Evolutionary conservation across 2,797 vertebrate species (phyloP).

Genomic region (Phoxinus dragarum): DNA sequence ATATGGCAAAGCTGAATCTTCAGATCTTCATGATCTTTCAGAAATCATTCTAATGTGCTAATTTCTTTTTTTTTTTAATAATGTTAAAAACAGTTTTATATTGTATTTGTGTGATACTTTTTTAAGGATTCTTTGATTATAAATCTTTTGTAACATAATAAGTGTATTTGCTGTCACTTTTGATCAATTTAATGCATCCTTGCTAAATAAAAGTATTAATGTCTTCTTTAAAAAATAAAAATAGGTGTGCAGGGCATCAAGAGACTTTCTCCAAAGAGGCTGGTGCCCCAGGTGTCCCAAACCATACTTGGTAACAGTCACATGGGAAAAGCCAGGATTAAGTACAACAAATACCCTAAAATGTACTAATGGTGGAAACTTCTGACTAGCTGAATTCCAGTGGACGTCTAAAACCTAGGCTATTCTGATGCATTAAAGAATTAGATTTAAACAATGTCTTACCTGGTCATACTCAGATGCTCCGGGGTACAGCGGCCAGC

Average conservation of each 20-base stretch:
- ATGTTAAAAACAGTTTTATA: no score
- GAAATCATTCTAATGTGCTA: neutral
- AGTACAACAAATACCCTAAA: conserved; percentile 10
- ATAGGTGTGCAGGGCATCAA: neutral
- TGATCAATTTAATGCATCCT: no score
- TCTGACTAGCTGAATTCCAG: neutral
- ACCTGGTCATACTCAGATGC: conserved; percentile 96
- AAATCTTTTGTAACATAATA: neutral
- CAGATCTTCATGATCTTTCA: neutral
- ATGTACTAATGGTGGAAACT: neutral
- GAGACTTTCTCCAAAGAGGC: neutral
- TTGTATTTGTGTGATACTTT: no score
- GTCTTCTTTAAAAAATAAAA: no score
- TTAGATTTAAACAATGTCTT: conserved; percentile 51
- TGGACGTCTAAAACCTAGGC: neutral
- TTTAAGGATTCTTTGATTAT: no score
- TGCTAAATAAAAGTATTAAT: no score
- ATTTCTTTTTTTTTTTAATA: neutral
- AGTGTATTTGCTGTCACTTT: neutral
- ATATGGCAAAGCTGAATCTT: no score
- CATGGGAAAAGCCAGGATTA: neutral
- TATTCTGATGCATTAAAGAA: conserved; percentile 30
- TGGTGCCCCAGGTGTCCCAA: neutral
- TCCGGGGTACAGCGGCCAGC: conserved; percentile 96
- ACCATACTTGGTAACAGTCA: neutral